phyloP scores from a whole-genome alignment of 1,140 invertebrate genomes.

The Drosophila micromelanica region DNA sequence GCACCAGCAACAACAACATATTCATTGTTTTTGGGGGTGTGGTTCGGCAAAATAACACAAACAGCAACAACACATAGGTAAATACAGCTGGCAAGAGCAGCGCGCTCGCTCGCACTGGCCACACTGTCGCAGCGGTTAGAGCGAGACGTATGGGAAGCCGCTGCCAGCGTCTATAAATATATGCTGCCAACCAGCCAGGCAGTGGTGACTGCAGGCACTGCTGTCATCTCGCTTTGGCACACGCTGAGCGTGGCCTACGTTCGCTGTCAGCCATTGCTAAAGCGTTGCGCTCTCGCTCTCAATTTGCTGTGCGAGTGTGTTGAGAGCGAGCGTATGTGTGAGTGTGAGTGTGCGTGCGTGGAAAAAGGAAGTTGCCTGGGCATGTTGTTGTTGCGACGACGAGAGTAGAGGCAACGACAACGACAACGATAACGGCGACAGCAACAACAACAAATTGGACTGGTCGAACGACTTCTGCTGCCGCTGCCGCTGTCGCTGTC shows the following conservation, averaged over 20 bases:
- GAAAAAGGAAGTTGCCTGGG: constrained; percentile 49
- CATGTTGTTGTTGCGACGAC: constrained; percentile 26
- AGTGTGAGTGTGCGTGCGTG: constrained; percentile 12
- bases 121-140: not conserved
- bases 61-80: constrained; percentile 72
- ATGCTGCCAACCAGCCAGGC: constrained; percentile 23
- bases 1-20: constrained; percentile 15
- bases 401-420: constrained; percentile 5
- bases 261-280: constrained; percentile 71
- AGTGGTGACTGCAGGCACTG: constrained; percentile 7
- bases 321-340: constrained; percentile 25
- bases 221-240: constrained; percentile 32
- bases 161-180: constrained; percentile 16
- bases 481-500: constrained; percentile 31
- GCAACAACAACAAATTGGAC: constrained; percentile 47
- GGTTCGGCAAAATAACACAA: constrained; percentile 53
- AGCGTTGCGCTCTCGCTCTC: constrained; percentile 23
- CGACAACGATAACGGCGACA: not conserved
- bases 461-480: constrained; percentile 73
- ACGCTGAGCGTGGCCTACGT: too few species aligned
- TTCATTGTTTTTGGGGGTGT: constrained; percentile 66
- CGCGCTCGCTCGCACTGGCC: constrained; percentile 37
- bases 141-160: not conserved
- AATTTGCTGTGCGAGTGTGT: not conserved
- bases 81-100: constrained; percentile 63